These are phyloP conservation scores for Tachypleus tridentatus DNA, from an alignment of 1,140 invertebrate species.

Conservation along the genomic window DNA sequence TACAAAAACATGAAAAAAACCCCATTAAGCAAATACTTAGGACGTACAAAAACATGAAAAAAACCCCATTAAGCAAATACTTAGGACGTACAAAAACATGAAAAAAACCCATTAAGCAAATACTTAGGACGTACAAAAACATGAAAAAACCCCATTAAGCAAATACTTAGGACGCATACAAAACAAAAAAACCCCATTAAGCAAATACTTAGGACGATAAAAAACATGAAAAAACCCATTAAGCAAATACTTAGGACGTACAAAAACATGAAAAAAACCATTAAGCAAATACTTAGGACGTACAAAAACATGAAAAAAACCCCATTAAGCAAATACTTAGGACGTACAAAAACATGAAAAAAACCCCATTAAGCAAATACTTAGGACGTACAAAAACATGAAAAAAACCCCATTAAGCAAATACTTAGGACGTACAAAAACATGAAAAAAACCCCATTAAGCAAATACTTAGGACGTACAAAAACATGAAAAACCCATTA, in stretches of 20 bases:
- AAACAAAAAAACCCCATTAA: too few relatives aligned
- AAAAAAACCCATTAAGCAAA: too few relatives aligned
- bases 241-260: neutral
- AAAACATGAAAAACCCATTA: too few relatives aligned
- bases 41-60: neutral
- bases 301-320: too few relatives aligned
- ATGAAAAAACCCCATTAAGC: too few relatives aligned
- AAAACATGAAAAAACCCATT: too few relatives aligned
- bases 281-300: neutral
- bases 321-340: neutral
- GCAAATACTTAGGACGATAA: neutral
- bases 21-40: neutral
- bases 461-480: neutral
- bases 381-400: neutral
- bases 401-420: too few relatives aligned
- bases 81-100: neutral
- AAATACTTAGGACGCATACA: neutral
- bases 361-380: too few relatives aligned
- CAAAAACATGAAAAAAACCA: too few relatives aligned
- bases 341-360: neutral
- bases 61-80: too few relatives aligned
- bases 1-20: too few relatives aligned
- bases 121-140: neutral
- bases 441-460: too few relatives aligned
- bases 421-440: neutral